phyloP scores from a whole-genome alignment of 2,797 vertebrate species.

The Pseudochirops cupreus region DNA sequence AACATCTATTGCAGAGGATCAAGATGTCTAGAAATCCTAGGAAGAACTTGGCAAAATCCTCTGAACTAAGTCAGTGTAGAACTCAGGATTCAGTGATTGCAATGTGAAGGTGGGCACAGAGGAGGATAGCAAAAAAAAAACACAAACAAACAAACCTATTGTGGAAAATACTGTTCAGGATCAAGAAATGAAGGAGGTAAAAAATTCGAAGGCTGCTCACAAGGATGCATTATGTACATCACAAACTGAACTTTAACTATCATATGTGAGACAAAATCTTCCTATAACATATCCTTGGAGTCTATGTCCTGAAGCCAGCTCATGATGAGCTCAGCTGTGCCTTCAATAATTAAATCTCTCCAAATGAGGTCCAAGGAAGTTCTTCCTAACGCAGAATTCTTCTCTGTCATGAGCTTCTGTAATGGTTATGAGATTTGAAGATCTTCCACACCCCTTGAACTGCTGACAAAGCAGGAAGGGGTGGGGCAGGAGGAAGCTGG shows the following conservation, averaged over 20 bases:
- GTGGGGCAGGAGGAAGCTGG: too few relatives aligned
- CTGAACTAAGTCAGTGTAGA: neutral
- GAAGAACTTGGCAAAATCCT: neutral
- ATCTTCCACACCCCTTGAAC: too few relatives aligned
- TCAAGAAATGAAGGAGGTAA: neutral
- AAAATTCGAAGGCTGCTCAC: neutral
- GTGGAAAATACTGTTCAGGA: neutral
- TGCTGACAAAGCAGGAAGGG: too few relatives aligned
- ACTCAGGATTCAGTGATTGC: neutral
- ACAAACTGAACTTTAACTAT: neutral
- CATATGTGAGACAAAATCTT: rapidly evolving
- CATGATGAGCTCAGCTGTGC: neutral
- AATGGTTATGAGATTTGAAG: too few relatives aligned
- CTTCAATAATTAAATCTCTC: too few relatives aligned
- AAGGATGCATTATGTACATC: neutral
- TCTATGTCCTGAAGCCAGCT: rapidly evolving
- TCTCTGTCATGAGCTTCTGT: too few relatives aligned
- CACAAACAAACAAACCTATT: neutral
- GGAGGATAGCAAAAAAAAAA: neutral
- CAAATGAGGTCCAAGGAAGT: neutral
- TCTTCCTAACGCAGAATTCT: neutral
- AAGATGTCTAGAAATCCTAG: neutral
- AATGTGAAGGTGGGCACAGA: neutral
- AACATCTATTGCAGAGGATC: neutral
- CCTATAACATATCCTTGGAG: rapidly evolving